phyloP scores from a whole-genome alignment of 2,888 invertebrate species.

The Tortricodes alternella region DNA sequence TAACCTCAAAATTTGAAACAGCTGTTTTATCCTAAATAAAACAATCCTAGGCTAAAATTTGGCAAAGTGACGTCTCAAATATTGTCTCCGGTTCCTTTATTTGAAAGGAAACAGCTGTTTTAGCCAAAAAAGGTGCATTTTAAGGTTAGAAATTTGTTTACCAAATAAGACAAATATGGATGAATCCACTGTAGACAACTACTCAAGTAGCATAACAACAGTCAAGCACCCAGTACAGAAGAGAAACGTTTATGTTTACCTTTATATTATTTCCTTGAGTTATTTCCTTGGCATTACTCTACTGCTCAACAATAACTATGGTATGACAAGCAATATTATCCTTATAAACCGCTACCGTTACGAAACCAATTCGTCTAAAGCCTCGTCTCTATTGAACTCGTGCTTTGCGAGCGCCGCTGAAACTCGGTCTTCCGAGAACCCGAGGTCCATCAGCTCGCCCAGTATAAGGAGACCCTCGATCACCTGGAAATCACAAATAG shows the following conservation, averaged over 20 bases:
- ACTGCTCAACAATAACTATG: not conserved
- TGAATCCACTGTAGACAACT: no score
- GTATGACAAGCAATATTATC: conserved; percentile 6
- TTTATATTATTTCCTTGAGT: not conserved
- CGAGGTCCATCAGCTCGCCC: conserved; percentile 90
- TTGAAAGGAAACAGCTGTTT: no score
- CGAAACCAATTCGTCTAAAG: conserved; percentile 91
- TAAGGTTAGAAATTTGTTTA: no score
- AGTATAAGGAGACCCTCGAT: conserved; percentile 91
- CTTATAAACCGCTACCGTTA: conserved; percentile 59
- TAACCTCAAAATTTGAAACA: no score
- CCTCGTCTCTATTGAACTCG: conserved; percentile 92
- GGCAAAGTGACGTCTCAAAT: no score
- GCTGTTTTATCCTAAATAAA: no score
- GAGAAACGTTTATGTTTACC: not conserved
- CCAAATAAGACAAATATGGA: no score
- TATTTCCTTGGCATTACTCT: not conserved
- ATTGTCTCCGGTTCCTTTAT: no score
- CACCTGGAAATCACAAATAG: conserved; percentile 80
- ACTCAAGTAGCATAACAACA: no score
- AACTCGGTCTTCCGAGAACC: conserved; percentile 90
- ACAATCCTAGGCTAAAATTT: no score
- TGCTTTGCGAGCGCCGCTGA: conserved; percentile 88
- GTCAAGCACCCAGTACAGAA: not conserved
- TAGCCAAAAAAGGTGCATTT: no score